These are phyloP conservation scores for Ascaphus truei DNA, from an alignment of 2,113 vertebrate species.

Conservation along the genomic window DNA sequence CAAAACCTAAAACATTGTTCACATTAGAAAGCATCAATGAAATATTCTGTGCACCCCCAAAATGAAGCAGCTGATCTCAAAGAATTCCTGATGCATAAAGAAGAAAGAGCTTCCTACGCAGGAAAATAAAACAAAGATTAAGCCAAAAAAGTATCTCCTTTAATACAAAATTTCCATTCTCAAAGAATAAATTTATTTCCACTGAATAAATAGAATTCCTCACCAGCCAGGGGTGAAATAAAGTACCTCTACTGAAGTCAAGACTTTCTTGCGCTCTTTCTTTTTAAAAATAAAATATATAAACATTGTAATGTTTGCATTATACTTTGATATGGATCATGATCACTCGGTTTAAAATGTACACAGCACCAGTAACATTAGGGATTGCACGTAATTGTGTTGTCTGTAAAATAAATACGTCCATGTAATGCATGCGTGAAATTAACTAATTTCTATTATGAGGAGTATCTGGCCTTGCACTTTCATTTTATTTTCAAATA, in stretches of 20 bases:
- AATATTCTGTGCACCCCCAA: background rate
- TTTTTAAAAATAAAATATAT: conserved; percentile 51
- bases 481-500: conserved; percentile 38
- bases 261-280: conserved; percentile 47
- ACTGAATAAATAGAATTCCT: conserved; percentile 58
- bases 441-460: conserved; percentile 17
- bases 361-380: conserved; percentile 50
- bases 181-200: conserved; percentile 60
- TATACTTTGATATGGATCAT: conserved; percentile 47
- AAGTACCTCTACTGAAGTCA: conserved; percentile 38
- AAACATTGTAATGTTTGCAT: conserved; percentile 47
- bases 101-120: conserved; percentile 44
- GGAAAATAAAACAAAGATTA: conserved; percentile 49
- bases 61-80: background rate
- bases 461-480: conserved; percentile 46
- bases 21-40: background rate
- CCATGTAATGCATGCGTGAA: conserved; percentile 15
- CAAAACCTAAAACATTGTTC: background rate
- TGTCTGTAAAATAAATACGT: conserved; percentile 40
- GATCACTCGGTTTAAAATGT: conserved; percentile 41
- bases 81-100: conserved; percentile 26
- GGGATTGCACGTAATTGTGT: conserved; percentile 48
- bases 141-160: conserved; percentile 54
- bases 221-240: conserved; percentile 33
- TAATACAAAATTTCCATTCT: conserved; percentile 62